Evolutionary conservation across 1,140 invertebrate species (phyloP), one percentile per base, ranked within the genome.

Genomic region (Lanistes nyassanus): DNA sequence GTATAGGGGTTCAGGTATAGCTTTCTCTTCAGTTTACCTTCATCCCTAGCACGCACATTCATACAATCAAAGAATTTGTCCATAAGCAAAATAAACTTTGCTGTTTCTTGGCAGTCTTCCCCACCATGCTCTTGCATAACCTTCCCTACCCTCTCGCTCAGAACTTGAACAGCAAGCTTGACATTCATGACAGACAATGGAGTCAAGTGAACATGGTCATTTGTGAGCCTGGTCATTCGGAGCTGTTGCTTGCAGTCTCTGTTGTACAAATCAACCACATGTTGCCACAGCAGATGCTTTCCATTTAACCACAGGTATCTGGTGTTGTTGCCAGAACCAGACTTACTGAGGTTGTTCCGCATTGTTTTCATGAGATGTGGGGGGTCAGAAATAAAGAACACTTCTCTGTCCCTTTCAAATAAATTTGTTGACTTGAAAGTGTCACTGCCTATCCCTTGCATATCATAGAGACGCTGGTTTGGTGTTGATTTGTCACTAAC

Each of bases 1-100:
- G 66, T 68, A 36, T 68, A 68, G 19, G 66, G 34, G 13, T 23
- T 68, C 26, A 68, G 47, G 39, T 68, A 42, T 68, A 36, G 66
- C 26, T 68, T 68, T 21, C 66, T 68, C 39, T 37, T 68, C n/a
- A 16, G 37, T 23, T 37, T 36, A 5, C 31, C 66, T 68, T 68
- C 66, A 39, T n/a, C 5, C 7, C 19, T n/a, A 68, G 31, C 3
- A 6, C 31, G 31, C 2, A 26, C 11, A 68, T 68, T 68, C 29
- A 68, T n/a, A 29, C 66, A 39, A 36, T 68, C 21, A 39, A 68
- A 68, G 47, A 68, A 68, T 13, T 37, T 31, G 39, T 39, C 66
- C 37, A 68, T 51, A 2, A 39, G 66, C 19, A 47, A n/a, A 51
- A 68, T 68, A 7, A 68, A 42, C 19, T 68, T 37, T 36, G 66